Evolutionary conservation across 2,113 vertebrate genomes (phyloP).

Genomic region (Gorilla gorilla): DNA sequence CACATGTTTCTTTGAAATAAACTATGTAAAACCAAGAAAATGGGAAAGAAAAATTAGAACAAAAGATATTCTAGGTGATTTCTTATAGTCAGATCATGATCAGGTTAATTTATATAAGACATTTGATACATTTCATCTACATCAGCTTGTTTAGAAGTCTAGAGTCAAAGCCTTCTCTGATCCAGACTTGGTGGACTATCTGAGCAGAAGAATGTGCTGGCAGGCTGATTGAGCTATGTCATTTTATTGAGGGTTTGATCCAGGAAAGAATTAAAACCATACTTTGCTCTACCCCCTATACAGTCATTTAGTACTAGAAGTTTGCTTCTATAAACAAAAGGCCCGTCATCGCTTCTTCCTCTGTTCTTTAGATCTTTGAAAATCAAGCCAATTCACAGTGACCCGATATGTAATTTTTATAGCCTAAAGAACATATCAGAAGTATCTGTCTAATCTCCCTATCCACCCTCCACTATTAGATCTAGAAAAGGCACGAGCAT

Average conservation of each 20-base stretch:
- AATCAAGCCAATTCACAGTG: slow-evolving; percentile 53
- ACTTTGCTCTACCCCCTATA: slow-evolving; percentile 54
- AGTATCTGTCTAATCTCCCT: background rate
- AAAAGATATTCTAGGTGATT: background rate
- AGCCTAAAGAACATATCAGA: slow-evolving; percentile 6
- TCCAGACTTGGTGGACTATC: slow-evolving; percentile 68
- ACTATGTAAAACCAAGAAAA: background rate
- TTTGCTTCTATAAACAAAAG: slow-evolving; percentile 77
- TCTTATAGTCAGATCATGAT: background rate
- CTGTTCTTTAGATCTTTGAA: slow-evolving; percentile 58
- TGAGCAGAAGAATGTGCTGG: slow-evolving; percentile 77
- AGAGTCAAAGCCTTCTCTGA: slow-evolving; percentile 50
- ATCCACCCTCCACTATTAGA: background rate
- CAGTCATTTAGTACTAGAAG: slow-evolving; percentile 59
- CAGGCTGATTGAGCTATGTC: slow-evolving; percentile 70
- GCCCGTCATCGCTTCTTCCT: slow-evolving; percentile 59
- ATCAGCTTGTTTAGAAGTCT: background rate
- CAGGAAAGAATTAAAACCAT: slow-evolving; percentile 83
- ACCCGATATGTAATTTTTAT: slow-evolving; percentile 9
- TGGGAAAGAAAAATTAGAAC: background rate
- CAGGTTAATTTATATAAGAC: background rate
- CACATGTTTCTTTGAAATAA: background rate
- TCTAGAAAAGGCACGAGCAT: background rate
- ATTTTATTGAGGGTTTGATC: slow-evolving; percentile 77
- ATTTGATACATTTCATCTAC: background rate